Conservation (phyloP, 1,140 invertebrate genomes). For the Temnothorax nylanderi region DNA sequence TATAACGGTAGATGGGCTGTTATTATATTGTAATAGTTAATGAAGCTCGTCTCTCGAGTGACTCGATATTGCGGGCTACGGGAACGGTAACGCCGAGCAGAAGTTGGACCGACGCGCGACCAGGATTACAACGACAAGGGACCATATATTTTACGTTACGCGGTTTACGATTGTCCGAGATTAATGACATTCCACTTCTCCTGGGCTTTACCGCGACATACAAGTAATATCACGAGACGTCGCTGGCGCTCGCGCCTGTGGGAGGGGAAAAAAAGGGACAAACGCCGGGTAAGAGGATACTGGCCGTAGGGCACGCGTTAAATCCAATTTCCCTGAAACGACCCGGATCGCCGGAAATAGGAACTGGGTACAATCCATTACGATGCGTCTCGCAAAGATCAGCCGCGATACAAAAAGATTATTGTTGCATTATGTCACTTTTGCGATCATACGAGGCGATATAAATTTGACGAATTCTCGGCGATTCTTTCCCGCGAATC, state of each 20-base stretch:
- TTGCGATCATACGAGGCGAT: background rate
- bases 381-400: conserved; percentile 17
- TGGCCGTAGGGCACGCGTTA: conserved; percentile 5
- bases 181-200: conserved; percentile 62
- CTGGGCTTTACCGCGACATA: conserved; percentile 47
- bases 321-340: conserved; percentile 63
- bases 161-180: conserved; percentile 63
- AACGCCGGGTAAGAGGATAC: background rate
- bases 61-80: conserved; percentile 57
- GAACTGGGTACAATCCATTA: conserved; percentile 40
- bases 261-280: background rate
- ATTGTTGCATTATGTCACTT: conserved; percentile 33
- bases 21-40: conserved; percentile 63
- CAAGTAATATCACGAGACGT: conserved; percentile 46
- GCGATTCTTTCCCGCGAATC: conserved; percentile 8
- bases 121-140: conserved; percentile 42
- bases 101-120: conserved; percentile 17
- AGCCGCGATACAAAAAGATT: conserved; percentile 28
- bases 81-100: background rate
- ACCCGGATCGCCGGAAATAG: conserved; percentile 43
- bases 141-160: conserved; percentile 63
- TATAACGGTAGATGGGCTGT: conserved; percentile 41
- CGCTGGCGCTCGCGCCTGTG: background rate
- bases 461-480: conserved; percentile 30
- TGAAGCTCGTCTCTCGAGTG: conserved; percentile 58